These are phyloP conservation scores for Euglossa dilemma DNA, from an alignment of 1,140 invertebrate species.

Conservation along the genomic window DNA sequence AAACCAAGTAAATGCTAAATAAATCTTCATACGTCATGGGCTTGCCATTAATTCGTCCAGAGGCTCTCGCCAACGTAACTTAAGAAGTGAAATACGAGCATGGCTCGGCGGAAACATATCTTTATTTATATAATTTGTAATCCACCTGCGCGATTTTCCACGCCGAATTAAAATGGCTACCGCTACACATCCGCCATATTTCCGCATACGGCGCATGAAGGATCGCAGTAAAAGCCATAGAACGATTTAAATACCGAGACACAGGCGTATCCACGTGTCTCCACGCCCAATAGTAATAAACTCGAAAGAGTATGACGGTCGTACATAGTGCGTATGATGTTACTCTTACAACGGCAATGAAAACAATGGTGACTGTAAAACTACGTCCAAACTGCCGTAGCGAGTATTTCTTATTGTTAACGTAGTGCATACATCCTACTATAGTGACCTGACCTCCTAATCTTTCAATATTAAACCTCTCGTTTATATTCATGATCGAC, in stretches of 20 bases:
- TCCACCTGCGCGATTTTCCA: no score
- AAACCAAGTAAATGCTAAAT: background rate
- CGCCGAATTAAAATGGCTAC: no score
- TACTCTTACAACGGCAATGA: slow-evolving; percentile 16
- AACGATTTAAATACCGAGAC: slow-evolving; percentile 34
- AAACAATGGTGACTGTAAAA: slow-evolving; percentile 21
- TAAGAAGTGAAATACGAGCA: background rate
- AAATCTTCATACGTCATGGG: background rate
- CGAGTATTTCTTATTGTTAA: background rate
- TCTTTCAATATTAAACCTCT: no score
- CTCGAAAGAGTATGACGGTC: slow-evolving; percentile 7
- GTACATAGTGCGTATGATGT: background rate
- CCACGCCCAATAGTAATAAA: slow-evolving; percentile 23
- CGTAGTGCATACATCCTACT: no score
- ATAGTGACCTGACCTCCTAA: no score
- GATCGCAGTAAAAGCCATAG: background rate
- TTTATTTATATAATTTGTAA: background rate
- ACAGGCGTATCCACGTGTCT: slow-evolving; percentile 24
- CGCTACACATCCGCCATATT: no score
- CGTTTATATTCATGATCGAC: no score
- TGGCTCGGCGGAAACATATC: background rate
- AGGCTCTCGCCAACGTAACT: background rate
- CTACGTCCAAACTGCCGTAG: background rate
- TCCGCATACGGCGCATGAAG: background rate
- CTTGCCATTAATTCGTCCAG: background rate